Conservation (phyloP, 2,797 vertebrate genomes). For the Halcyon badia region DNA sequence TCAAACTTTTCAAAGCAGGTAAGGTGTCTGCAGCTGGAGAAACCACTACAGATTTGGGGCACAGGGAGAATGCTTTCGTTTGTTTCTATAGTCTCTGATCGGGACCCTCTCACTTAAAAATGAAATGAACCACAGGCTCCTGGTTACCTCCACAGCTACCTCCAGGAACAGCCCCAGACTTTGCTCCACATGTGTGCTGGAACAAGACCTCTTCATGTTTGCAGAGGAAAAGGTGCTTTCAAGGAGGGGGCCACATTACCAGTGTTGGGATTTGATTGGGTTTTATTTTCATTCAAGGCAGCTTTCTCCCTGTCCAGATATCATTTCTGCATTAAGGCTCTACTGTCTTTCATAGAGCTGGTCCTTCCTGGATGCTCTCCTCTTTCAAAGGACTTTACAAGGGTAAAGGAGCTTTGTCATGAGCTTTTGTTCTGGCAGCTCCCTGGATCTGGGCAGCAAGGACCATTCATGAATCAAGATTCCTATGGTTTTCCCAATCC, state of each 20-base stretch:
- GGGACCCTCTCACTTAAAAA: neutral
- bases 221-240: neutral
- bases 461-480: neutral
- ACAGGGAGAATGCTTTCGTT: neutral
- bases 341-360: neutral
- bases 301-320: neutral
- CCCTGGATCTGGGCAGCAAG: neutral
- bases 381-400: neutral
- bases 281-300: neutral
- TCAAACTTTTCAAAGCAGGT: neutral
- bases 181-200: neutral
- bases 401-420: fast-evolving
- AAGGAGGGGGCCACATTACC: neutral
- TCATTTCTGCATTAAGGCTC: neutral
- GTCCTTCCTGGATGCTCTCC: neutral
- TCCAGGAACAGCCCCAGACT: neutral
- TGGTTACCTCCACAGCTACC: neutral
- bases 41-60: neutral
- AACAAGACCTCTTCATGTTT: neutral
- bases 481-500: neutral
- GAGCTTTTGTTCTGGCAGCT: neutral
- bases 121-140: neutral
- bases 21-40: neutral
- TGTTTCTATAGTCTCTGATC: neutral
- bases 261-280: neutral